Evolutionary conservation across 2,113 vertebrate species (phyloP), one percentile per base, ranked within the genome.

Genomic region (Prionailurus bengalensis): DNA sequence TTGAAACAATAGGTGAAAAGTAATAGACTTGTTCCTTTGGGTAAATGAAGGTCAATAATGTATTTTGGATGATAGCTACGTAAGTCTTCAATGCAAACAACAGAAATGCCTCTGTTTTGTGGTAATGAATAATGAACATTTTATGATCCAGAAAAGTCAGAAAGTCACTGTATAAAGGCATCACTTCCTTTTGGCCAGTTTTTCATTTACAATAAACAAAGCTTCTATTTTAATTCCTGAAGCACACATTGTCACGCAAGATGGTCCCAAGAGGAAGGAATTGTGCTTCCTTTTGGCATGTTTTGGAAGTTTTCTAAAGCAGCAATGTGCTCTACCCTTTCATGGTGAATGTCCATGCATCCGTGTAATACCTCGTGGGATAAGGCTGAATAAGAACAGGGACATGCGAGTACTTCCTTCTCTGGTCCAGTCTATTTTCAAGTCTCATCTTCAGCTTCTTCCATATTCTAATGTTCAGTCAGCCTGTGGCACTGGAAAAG

Each of bases 151-250:
- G 94, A 79, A 96, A 96, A 97, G 87, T 94, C 97, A 73, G 70
- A 97, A 90, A 97, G 68, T 87, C 95, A 97, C 23, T 15, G 70
- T 42, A 80, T 51, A 92, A 94, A 94, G 80, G 39, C 51, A 91
- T 33, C 39, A 65, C 81, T 97, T 98, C 92, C 92, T 96, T 68
- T 94, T 96, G 97, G 92, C 94, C 53, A 36, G 36, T 85, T 96
- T 95, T 93, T 89, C 42, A 13, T 91, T 91, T 96, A 51, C 71
- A 92, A 79, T 95, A 96, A 96, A 96, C 95, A 97, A 96, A 94
- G 71, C 86, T 93, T 92, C 92, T 96, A 91, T 97, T 98, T 98
- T 97, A 96, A 92, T 93, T 96, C 73, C 81, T 88, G 94, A 94
- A 97, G 83, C 70, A 31, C 61, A 86, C 65, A 58, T 65, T 92